These are phyloP conservation scores for Ancistrus triradiatus DNA, from an alignment of 2,113 vertebrate genomes.

Conservation along the genomic window DNA sequence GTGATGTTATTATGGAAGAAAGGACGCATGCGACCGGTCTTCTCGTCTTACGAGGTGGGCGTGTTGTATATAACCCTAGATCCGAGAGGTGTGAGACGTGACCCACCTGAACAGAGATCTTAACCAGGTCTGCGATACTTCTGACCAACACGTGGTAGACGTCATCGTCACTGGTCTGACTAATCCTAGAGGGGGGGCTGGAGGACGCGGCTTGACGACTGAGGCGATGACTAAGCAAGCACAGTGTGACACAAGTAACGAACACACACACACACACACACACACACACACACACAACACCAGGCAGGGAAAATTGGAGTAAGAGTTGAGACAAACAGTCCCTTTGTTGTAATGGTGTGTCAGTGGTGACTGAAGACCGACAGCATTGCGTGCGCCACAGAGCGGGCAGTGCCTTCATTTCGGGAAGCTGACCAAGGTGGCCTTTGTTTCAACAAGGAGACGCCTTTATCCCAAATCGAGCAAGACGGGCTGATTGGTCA, in stretches of 20 bases:
- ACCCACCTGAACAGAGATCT: constrained; percentile 10
- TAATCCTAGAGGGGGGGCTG: constrained; percentile 30
- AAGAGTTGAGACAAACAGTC: neutral
- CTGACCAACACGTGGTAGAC: constrained; percentile 16
- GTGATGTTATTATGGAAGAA: neutral
- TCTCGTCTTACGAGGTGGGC: neutral
- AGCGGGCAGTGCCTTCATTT: constrained; percentile 55
- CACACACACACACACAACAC: too few relatives aligned
- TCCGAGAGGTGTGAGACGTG: neutral
- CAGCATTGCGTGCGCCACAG: constrained; percentile 36
- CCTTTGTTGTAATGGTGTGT: neutral
- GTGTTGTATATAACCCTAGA: too few relatives aligned
- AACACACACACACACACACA: too few relatives aligned
- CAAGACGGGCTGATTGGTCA: constrained; percentile 34
- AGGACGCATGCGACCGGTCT: neutral
- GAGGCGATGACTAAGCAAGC: constrained; percentile 6
- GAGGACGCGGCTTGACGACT: constrained; percentile 32
- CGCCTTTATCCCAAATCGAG: constrained; percentile 37
- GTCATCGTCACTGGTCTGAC: constrained; percentile 32
- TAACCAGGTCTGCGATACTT: constrained; percentile 9
- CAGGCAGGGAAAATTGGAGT: neutral
- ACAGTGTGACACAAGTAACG: neutral
- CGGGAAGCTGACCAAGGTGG: constrained; percentile 44
- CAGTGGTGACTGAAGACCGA: constrained; percentile 4
- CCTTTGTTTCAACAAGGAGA: constrained; percentile 47